Base-by-base conservation (phyloP, 2,113 vertebrate species). In the Coregonus clupeaformis region DNA sequence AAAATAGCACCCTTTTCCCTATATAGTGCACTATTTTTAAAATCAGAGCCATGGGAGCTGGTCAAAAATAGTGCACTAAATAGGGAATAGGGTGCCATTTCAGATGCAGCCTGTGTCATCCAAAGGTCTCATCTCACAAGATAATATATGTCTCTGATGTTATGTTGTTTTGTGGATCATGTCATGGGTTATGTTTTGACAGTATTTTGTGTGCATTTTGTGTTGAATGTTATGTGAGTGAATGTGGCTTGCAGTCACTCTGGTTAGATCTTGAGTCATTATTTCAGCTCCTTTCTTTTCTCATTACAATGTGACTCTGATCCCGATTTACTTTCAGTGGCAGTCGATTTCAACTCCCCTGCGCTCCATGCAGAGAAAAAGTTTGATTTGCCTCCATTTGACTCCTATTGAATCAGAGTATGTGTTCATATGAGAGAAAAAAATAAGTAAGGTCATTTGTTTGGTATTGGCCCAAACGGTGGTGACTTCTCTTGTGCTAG, bases 271-370 rank as follows among this genome's bases (percentile, higher is more conserved):
- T 55, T 57, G 45, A 36, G n/a, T 68, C 24, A 72, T 75, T 72
- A 82, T 85, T 85, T 76, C 77, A 81, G 72, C 59, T 57, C 59
- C 76, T 76, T 81, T 85, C 71, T 69, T 82, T 83, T 73, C 75
- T 74, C 32, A 59, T 70, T 83, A 80, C 81, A 62, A 69, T 76
- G 52, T 69, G 80, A 86, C 81, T 67, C 72, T 82, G 79, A 86
- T 85, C 76, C 65, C 71, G 66, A 85, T 85, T 84, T 84, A 79
- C 87, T 82, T 82, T 85, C 78, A 86, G 78, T 69, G 73, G 77
- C 62, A 78, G 86, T 89, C 84, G 77, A 87, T 90, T 90, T 85
- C 85, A 89, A 86, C 89, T 85, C 85, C 73, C 75, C 71, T 13
- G 66, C 75, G 70, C 60, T 25, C 71, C 76, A 73, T 80, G 74